Evolutionary conservation across 1,140 invertebrate genomes (phyloP).

Genomic region (Lordiphosa stackelbergi): DNA sequence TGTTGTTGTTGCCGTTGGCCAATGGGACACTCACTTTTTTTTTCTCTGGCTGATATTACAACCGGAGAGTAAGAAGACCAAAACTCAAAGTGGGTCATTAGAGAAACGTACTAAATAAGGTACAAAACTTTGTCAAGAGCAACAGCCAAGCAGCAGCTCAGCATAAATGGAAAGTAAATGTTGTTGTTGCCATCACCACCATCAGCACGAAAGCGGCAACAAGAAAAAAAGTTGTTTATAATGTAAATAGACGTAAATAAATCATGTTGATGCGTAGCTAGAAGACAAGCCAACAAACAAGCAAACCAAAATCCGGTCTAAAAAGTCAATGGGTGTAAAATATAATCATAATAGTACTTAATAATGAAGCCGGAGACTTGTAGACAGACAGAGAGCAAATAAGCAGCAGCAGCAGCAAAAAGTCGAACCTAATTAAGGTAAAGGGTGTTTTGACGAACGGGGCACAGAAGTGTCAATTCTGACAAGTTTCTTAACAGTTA

Average conservation of each 20-base stretch:
- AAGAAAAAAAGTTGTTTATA: constrained; percentile 53
- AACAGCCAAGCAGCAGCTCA: constrained; percentile 18
- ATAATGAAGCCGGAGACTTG: constrained; percentile 5
- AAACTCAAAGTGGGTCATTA: constrained; percentile 74
- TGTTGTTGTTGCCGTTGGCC: constrained; percentile 28
- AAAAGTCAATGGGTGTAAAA: constrained; percentile 60
- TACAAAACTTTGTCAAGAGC: constrained; percentile 73
- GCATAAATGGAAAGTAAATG: constrained; percentile 72
- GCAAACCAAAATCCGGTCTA: constrained; percentile 54
- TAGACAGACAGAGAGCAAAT: constrained; percentile 15
- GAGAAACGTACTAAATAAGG: constrained; percentile 75
- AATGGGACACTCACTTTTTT: constrained; percentile 70
- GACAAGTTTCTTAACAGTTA: constrained; percentile 60
- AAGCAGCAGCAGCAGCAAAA: constrained; percentile 20
- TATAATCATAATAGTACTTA: constrained; percentile 42
- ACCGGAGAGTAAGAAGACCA: constrained; percentile 42
- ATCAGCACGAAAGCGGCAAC: constrained; percentile 31
- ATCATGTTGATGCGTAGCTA: constrained; percentile 64
- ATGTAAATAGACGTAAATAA: constrained; percentile 67
- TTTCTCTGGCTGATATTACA: constrained; percentile 33
- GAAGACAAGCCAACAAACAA: too few relatives aligned
- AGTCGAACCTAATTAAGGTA: constrained; percentile 48
- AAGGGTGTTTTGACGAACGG: constrained; percentile 4
- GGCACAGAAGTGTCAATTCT: constrained; percentile 41
- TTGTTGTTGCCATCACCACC: constrained; percentile 32